These are phyloP conservation scores for Gymnorhina tibicen DNA, from an alignment of 2,113 vertebrate species.

Conservation along the genomic window DNA sequence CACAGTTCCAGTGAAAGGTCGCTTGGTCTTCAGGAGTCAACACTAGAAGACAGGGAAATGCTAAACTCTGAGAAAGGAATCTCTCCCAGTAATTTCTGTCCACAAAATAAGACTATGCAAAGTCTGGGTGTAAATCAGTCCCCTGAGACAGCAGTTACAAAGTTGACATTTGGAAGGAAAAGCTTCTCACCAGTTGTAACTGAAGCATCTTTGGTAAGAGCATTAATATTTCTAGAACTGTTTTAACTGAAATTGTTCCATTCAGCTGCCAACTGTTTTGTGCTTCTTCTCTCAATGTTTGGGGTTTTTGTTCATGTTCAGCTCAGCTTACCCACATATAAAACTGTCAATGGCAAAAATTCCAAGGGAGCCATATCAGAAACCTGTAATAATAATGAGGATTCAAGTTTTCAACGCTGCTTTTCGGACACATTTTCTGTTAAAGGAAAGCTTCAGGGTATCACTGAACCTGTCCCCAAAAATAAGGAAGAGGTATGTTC, in stretches of 20 bases:
- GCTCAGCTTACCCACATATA: not conserved
- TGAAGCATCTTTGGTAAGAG: conserved; percentile 65
- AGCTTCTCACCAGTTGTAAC: conserved; percentile 45
- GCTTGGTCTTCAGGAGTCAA: conserved; percentile 15
- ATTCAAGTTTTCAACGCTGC: not conserved
- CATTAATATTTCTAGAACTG: not conserved
- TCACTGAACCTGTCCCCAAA: not conserved
- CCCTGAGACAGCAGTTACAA: not conserved
- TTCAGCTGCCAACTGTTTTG: not conserved
- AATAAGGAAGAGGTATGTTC: conserved; percentile 21
- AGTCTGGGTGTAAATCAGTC: not conserved
- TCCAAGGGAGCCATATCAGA: not conserved
- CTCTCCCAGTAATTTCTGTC: not conserved
- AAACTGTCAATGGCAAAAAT: not conserved
- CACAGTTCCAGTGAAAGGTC: conserved; percentile 3
- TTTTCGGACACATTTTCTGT: conserved; percentile 2
- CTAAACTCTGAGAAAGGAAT: not conserved
- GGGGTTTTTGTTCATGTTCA: not conserved
- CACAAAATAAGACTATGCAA: not conserved
- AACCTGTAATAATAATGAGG: not conserved
- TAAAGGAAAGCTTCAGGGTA: conserved; percentile 12
- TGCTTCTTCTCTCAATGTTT: not conserved
- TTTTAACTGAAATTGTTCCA: not conserved
- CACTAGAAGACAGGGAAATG: not conserved
- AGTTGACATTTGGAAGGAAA: not conserved